A percentile compares a stretch with the other conserved stretches of the same genome.
Conservation (phyloP, 2,797 vertebrate genomes). For the Echiichthys vipera region DNA sequence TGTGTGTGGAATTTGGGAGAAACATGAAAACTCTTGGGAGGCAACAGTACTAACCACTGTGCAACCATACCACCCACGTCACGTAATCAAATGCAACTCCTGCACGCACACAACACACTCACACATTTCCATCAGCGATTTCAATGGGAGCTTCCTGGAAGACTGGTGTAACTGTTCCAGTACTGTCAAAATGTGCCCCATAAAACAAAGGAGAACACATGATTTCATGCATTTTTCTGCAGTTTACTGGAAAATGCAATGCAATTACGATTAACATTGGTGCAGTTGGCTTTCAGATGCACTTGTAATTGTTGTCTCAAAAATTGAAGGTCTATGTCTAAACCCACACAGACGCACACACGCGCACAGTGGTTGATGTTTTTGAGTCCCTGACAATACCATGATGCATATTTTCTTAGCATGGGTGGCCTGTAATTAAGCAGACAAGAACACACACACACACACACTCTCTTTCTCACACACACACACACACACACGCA, state of each 20-base stretch:
- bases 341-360: background rate
- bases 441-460: constrained; percentile 17
- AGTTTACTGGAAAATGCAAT: constrained; percentile 52
- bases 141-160: constrained; percentile 52
- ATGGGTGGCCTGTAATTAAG: constrained; percentile 56
- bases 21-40: constrained; percentile 59
- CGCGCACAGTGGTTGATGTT: constrained; percentile 13
- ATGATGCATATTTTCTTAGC: constrained; percentile 39
- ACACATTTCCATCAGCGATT: constrained; percentile 23
- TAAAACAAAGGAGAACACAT: constrained; percentile 37
- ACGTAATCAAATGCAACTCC: constrained; percentile 31
- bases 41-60: constrained; percentile 48
- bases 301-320: constrained; percentile 43
- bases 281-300: constrained; percentile 40
- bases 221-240: constrained; percentile 43
- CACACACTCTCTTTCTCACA: background rate
- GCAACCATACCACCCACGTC: constrained; percentile 60
- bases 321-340: constrained; percentile 53
- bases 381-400: constrained; percentile 43
- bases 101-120: constrained; percentile 14
- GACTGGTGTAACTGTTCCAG: constrained; percentile 32
- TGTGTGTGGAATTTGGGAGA: constrained; percentile 50
- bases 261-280: constrained; percentile 47
- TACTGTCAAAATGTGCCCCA: constrained; percentile 27
- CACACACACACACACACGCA: constrained; percentile 10